Base-by-base conservation (phyloP, 1,140 invertebrate species). In the Drosophila pandora region DNA sequence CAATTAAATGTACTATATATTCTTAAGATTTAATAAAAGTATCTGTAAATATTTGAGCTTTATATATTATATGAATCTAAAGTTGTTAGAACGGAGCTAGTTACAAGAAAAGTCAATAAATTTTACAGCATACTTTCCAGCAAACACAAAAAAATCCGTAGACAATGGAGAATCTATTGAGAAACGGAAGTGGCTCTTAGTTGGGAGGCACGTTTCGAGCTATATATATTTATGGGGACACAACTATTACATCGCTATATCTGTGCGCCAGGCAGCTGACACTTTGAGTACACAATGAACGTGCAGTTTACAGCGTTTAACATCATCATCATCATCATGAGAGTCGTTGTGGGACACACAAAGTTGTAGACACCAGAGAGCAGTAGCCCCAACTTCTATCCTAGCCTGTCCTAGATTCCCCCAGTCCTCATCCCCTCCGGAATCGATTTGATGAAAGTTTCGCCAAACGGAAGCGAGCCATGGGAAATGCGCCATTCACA, bases 221-320 rank as follows among this genome's bases (percentile, higher is more conserved):
- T n/a, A 39, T 28, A 63, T 21, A 52, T 6, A 28, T 21, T 47
- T 6, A 28, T 28, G 5, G 25, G 25, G 25, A 28, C 21, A 60
- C 53, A 53, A 62, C 59, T 68, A 54, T 17, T 39, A 55, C 17
- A 47, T 28, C 3, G 23, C 7, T 45, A 9, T 71, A 37, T 58
- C 13, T 62, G 43, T 56, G 48, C 25, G 32, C 49, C 59, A 43
- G 58, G 43, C 57, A 70, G 58, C 74, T 74, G 68, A 81, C 74
- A 85, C 82, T 85, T 81, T 59, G 63, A 59, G 63, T 61, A 87
- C 62, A 87, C 82, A 87, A 75, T 81, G 78, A 84, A 83, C 80
- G 70, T 81, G 68, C 77, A 77, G 48, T 68, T 83, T 79, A 45
- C 57, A 71, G 49, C 65, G 59, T 39, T 57, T 65, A 62, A 68